These are phyloP conservation scores for Bhutanitis thaidina DNA, from an alignment of 2,888 invertebrate species.

Conservation along the genomic window DNA sequence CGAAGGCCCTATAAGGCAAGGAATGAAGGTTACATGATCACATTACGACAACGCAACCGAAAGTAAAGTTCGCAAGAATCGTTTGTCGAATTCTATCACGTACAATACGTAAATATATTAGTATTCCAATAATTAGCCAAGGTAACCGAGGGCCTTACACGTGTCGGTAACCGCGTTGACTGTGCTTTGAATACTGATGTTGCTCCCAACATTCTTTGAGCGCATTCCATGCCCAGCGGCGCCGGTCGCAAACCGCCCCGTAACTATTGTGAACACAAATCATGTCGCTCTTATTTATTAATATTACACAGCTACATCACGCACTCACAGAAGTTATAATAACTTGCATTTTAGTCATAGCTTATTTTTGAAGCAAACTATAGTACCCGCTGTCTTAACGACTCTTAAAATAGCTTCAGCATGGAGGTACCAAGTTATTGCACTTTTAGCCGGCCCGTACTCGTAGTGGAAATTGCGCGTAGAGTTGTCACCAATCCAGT, in stretches of 20 bases:
- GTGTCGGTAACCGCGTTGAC: constrained; percentile 55
- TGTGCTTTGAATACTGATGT: constrained; percentile 68
- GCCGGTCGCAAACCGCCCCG: constrained; percentile 32
- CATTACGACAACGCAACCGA: constrained; percentile 14
- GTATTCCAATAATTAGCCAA: constrained; percentile 58
- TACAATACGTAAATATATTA: constrained; percentile 43
- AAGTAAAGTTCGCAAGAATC: constrained; percentile 8
- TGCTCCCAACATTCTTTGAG: constrained; percentile 51
- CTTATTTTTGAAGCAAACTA: constrained; percentile 16
- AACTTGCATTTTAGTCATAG: constrained; percentile 13
- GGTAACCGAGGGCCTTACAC: constrained; percentile 55
- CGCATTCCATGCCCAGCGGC: constrained; percentile 54
- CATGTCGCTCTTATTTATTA: constrained; percentile 26
- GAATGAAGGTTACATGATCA: constrained; percentile 3
- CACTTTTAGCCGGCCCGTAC: constrained; percentile 32
- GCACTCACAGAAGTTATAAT: not conserved
- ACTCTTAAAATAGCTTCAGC: constrained; percentile 49
- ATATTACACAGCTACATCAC: constrained; percentile 12
- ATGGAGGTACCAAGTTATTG: constrained; percentile 48
- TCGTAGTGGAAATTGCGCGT: constrained; percentile 42
- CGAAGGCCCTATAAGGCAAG: constrained; percentile 1
- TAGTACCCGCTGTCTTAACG: constrained; percentile 32
- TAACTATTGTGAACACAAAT: constrained; percentile 30
- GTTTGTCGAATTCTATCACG: constrained; percentile 32
- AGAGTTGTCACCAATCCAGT: constrained; percentile 61